These are phyloP conservation scores for Neotoxoptera formosana DNA, from an alignment of 1,140 invertebrate genomes.

Conservation along the genomic window DNA sequence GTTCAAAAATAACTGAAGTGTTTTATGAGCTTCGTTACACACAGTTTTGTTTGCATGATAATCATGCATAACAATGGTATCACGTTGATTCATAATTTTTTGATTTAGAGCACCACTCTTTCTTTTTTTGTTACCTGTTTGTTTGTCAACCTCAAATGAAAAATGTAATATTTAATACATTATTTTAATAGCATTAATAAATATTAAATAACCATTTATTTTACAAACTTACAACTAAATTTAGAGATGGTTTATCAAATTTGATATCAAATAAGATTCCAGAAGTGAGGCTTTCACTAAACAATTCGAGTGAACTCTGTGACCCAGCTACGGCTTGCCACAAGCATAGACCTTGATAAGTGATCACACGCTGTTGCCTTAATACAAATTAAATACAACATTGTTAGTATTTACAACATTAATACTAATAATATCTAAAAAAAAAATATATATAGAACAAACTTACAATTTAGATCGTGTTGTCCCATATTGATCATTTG, in stretches of 20 bases:
- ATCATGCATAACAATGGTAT: constrained; percentile 52
- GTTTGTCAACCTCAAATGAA: constrained; percentile 38
- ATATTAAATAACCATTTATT: not conserved
- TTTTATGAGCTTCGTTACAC: constrained; percentile 51
- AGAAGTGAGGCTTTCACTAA: constrained; percentile 36
- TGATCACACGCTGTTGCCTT: constrained; percentile 42
- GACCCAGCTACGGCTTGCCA: constrained; percentile 40
- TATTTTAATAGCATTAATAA: not conserved
- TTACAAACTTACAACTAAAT: constrained; percentile 47
- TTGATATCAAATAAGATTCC: constrained; percentile 47
- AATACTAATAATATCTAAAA: not conserved
- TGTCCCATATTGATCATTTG: constrained; percentile 14
- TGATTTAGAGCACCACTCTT: constrained; percentile 53
- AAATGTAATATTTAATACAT: not conserved
- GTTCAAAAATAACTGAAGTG: constrained; percentile 24
- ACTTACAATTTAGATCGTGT: constrained; percentile 31
- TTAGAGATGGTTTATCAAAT: constrained; percentile 50
- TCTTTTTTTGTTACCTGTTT: constrained; percentile 48
- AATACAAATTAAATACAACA: not conserved
- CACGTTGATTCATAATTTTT: constrained; percentile 41
- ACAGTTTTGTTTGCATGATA: constrained; percentile 42
- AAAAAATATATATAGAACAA: not conserved
- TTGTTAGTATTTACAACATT: not conserved
- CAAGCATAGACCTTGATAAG: constrained; percentile 37
- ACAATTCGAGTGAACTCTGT: constrained; percentile 40